Conservation (phyloP, 2,113 vertebrate species). For the Erinaceus europaeus region DNA sequence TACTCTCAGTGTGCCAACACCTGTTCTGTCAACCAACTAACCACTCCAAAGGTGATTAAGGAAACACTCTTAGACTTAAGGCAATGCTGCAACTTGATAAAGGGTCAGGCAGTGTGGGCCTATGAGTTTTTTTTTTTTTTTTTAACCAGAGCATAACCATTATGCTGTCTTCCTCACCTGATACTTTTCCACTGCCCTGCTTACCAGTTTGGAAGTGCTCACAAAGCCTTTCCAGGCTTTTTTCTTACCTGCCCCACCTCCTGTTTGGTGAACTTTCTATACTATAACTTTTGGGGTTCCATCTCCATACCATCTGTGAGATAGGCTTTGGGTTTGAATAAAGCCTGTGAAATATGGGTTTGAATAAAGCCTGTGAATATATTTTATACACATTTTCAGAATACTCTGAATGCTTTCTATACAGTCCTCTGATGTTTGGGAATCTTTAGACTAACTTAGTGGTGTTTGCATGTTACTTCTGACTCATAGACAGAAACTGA, state of each 20-base stretch:
- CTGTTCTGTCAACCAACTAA: too few species aligned
- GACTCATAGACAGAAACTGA: neutral
- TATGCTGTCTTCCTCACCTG: too few species aligned
- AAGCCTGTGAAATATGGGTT: too few species aligned
- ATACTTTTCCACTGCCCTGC: neutral
- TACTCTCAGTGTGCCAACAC: too few species aligned
- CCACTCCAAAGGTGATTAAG: too few species aligned
- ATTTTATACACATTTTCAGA: neutral
- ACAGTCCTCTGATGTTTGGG: neutral
- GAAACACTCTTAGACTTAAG: too few species aligned
- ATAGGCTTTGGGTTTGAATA: too few species aligned
- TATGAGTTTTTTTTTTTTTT: too few species aligned
- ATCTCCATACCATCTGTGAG: too few species aligned
- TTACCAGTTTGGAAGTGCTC: neutral
- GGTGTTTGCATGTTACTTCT: neutral
- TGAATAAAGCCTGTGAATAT: neutral
- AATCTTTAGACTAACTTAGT: neutral
- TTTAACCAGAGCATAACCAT: too few species aligned
- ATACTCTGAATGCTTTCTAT: neutral
- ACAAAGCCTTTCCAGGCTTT: neutral
- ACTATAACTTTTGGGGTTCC: neutral
- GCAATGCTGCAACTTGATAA: too few species aligned
- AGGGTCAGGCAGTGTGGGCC: fast-evolving
- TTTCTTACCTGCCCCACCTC: neutral
- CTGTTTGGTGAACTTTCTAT: neutral